These are phyloP conservation scores for Phalacrocorax brasilianus DNA, from an alignment of 2,113 vertebrate genomes.

Conservation along the genomic window DNA sequence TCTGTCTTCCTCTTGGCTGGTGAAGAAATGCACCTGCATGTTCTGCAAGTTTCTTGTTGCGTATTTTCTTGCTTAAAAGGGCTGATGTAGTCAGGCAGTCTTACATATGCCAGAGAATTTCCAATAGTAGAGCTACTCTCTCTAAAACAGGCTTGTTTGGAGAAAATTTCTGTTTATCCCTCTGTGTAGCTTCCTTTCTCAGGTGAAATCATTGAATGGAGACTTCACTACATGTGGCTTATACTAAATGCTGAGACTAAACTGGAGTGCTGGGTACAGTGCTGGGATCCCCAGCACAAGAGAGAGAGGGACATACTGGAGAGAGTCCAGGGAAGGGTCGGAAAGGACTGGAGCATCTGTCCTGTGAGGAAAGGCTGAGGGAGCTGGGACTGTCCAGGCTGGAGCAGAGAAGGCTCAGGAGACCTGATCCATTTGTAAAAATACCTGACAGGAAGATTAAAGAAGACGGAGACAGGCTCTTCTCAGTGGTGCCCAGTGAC, in stretches of 20 bases:
- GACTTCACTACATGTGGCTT: not conserved
- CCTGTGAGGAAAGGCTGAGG: too few species aligned
- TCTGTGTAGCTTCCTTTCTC: not conserved
- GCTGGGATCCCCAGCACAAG: not conserved
- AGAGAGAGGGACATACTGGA: accelerated
- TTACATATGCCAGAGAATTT: not conserved
- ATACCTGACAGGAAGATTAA: not conserved
- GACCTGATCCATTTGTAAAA: not conserved
- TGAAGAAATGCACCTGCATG: not conserved
- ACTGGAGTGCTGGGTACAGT: not conserved
- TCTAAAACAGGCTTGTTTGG: not conserved
- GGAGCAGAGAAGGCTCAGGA: not conserved
- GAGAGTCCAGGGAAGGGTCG: not conserved
- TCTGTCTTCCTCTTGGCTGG: not conserved
- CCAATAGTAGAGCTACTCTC: not conserved
- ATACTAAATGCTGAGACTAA: not conserved
- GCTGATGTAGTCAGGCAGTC: not conserved
- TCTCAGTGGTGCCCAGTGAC: too few species aligned
- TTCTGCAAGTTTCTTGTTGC: not conserved
- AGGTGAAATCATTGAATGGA: not conserved
- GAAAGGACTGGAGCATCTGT: not conserved
- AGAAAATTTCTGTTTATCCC: not conserved
- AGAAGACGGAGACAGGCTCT: not conserved
- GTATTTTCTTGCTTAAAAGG: not conserved
- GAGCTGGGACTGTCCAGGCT: too few species aligned